These are phyloP conservation scores for Oncopodura yosiiana DNA, from an alignment of 1,140 invertebrate species.

Conservation along the genomic window DNA sequence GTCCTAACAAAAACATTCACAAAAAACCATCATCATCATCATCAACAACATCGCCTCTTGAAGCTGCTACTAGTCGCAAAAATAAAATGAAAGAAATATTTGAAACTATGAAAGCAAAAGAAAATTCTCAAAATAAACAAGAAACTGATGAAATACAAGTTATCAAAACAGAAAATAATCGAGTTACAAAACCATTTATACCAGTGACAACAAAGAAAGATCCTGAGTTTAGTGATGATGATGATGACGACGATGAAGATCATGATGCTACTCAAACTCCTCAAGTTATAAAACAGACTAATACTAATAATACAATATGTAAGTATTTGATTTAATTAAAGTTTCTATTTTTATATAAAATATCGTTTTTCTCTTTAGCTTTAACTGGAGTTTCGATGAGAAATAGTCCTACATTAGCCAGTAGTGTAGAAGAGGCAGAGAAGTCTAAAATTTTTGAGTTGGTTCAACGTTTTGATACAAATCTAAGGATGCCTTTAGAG, in stretches of 20 bases:
- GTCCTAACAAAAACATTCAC: constrained; percentile 30
- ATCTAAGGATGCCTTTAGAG: constrained; percentile 26
- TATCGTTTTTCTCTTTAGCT: no score
- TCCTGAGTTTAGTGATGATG: constrained; percentile 69
- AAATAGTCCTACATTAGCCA: constrained; percentile 16
- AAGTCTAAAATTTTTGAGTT: constrained; percentile 28
- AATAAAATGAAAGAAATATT: no score
- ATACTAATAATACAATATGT: no score
- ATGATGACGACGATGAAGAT: constrained; percentile 75
- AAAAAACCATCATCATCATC: no score
- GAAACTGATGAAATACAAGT: no score
- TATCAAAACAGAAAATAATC: constrained; percentile 40
- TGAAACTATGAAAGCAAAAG: no score
- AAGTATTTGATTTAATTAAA: no score
- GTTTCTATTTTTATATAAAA: background rate
- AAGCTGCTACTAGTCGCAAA: no score
- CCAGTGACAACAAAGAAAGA: constrained; percentile 51
- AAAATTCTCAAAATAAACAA: no score
- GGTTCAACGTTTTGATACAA: constrained; percentile 22
- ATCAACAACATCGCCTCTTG: no score
- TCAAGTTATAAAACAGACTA: constrained; percentile 41
- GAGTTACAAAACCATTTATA: constrained; percentile 45
- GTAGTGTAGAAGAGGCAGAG: constrained; percentile 28
- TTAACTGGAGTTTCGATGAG: constrained; percentile 13
- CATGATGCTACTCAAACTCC: constrained; percentile 48